Base-by-base conservation (phyloP, 2,797 vertebrate genomes). In the Peromyscus eremicus region DNA sequence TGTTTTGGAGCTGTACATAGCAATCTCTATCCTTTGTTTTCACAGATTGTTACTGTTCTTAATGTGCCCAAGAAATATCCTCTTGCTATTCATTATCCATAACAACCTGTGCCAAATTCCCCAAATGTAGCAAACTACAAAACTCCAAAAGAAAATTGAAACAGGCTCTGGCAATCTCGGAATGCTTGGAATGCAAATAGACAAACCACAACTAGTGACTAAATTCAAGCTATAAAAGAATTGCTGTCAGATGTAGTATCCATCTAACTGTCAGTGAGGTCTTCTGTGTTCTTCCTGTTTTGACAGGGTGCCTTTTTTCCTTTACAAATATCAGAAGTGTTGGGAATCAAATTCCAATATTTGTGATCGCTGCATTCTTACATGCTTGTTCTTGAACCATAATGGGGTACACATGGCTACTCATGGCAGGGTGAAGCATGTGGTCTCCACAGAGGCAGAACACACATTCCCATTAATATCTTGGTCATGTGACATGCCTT, bases 21-120 rank as follows among this genome's bases (percentile, higher is more conserved):
- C 55, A 96, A 76, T 49, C 12, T 80, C 89, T 62, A 87, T 25
- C 27, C 14, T 88, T 92, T 86, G 57, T 81, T 97, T 96, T 89
- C 77, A 73, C 43, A 89, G 70, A 66, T 92, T 95, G 87, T 77
- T 12, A 66, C 64, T 82, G 2, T 57, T 94, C 82, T 71, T 73
- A 92, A 86, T 68, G 12, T 57, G 37, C 57, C 83, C 77, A 64
- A n/a, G 52, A 93, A 92, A 92, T 83, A 80, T 7, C 13, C 19
- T 43, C 60, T 91, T 37, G 34, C 68, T 27, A 6, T 40, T 92
- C 85, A 75, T 82, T 49, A 82, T 46, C 60, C n/a, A 92, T 17
- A 94, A 77, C 29, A 85, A 86, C 6, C 70, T 88, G 37, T 34
- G 66, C 93, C 70, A 71, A 40, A 90, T 46, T 80, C 66, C 27